Evolutionary conservation across 35 echinoderm and acorn worm species (phyloP).

Genomic region (Ophioderma brevispina): DNA sequence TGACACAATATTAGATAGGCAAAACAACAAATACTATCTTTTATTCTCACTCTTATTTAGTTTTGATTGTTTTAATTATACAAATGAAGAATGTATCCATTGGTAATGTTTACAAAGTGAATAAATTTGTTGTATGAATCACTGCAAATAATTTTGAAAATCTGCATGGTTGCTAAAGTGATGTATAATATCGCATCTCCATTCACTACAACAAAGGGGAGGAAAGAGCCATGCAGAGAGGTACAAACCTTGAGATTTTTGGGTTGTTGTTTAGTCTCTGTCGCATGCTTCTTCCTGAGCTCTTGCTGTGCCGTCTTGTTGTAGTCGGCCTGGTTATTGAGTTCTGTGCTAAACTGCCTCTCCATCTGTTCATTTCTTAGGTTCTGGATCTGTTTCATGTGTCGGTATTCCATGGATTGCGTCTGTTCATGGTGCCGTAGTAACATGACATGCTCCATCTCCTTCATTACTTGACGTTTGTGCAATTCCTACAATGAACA

Average conservation of each 20-base stretch:
- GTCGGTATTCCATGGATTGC: conserved; percentile 74
- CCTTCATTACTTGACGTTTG: conserved; percentile 75
- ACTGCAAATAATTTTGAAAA: no score
- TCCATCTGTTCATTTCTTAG: conserved; percentile 91
- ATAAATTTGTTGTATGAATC: no score
- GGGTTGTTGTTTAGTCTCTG: conserved; percentile 96
- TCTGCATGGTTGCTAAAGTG: no score
- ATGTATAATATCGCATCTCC: no score
- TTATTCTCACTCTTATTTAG: no score
- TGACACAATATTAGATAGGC: no score
- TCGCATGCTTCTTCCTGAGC: conserved; percentile 78
- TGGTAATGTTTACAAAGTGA: no score
- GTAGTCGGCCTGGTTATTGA: conserved; percentile 95
- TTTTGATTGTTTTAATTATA: no score
- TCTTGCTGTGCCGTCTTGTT: conserved; percentile 85
- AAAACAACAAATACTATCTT: no score
- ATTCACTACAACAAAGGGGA: no score
- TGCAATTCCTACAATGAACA: conserved; percentile 64
- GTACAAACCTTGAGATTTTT: conserved; percentile 97
- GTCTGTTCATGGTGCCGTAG: conserved; percentile 90
- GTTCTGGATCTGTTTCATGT: conserved; percentile 83
- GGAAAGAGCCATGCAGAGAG: no score
- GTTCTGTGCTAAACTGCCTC: conserved; percentile 89
- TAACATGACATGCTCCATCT: conserved; percentile 96
- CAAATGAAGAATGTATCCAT: no score